Evolutionary conservation across 1,140 invertebrate species (phyloP), one percentile per base, ranked within the genome.

Genomic region (Hormaphis cornu): DNA sequence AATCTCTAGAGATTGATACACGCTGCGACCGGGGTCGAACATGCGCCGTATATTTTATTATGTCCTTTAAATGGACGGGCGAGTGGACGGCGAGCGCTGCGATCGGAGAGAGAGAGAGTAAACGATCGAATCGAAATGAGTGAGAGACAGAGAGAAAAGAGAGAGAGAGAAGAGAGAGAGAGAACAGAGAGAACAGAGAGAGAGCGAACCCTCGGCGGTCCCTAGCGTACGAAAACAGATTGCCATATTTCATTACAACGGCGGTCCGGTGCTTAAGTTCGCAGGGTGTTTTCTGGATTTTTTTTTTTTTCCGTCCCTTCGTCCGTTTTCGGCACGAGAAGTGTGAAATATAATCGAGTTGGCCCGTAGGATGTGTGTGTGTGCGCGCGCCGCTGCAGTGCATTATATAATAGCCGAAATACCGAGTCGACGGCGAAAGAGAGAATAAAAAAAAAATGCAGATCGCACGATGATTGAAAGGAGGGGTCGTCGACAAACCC

Each of bases 261-360:
- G n/a, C n/a, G 44, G 61, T 46, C 42, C 61, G 61, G 61, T 66
- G 61, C 61, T 66, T 48, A 50, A 50, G 50, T 50, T 66, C 14
- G 7, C n/a, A 26, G 50, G 50, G 50, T 30, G 16, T 12, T 18
- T 4, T 14, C 3, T 24, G 26, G 50, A 20, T 18, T 44, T 7
- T 44, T 14, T 44, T 18, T 44, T 18, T 2, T 18, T 44, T 20
- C 42, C 20, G n/a, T 42, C 16, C 18, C n/a, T 18, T n/a, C 40
- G 1, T 3, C 33, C 28, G n/a, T n/a, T 30, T 7, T 24, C 20
- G 61, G 44, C 18, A 44, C 50, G 50, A 66, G 44, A 66, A 66
- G 61, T 66, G 61, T 66, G 61, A 66, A 66, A 66, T n/a, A n/a
- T 66, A 66, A 66, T 66, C 61, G 61, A 66, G 61, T 63, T 61